Percentiles rank a stretch among this genome's conserved stretches.
Conservation (phyloP, 2,113 vertebrate genomes). For the Romanogobio albipinnatus region DNA sequence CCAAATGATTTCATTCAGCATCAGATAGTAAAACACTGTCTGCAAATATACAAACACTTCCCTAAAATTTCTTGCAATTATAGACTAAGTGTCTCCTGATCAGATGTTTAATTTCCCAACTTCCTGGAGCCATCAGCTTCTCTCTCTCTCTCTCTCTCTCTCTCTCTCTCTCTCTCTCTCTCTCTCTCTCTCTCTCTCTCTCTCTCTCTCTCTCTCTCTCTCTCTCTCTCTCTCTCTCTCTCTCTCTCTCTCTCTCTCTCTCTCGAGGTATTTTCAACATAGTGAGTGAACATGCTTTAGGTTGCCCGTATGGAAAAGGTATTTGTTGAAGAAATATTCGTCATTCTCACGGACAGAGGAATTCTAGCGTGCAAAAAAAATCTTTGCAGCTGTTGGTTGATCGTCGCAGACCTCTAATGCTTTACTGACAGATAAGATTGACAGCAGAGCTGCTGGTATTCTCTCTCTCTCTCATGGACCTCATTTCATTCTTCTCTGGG, state of each 20-base stretch:
- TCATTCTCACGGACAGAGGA: conserved; percentile 50
- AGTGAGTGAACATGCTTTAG: conserved; percentile 38
- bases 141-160: neutral
- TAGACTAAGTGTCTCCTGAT: conserved; percentile 28
- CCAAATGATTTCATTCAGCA: conserved; percentile 20
- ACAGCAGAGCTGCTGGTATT: conserved; percentile 62
- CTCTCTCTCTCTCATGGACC: conserved; percentile 17
- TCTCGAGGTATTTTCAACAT: neutral
- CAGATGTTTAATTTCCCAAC: conserved; percentile 27
- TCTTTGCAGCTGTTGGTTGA: conserved; percentile 70
- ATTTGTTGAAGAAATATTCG: conserved; percentile 46
- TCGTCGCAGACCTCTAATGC: conserved; percentile 59
- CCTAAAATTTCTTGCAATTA: neutral
- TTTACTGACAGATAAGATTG: conserved; percentile 67
- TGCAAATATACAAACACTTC: conserved; percentile 1
- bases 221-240: no score
- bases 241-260: neutral
- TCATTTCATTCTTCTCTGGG: conserved; percentile 12
- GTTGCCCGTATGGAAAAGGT: conserved; percentile 24
- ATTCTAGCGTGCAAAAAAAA: conserved; percentile 47
- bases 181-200: neutral
- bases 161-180: neutral
- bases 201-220: neutral
- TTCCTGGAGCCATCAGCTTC: neutral
- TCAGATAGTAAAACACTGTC: conserved; percentile 31